phyloP scores from a whole-genome alignment of 2,888 invertebrate species.

The Acleris emargana region DNA sequence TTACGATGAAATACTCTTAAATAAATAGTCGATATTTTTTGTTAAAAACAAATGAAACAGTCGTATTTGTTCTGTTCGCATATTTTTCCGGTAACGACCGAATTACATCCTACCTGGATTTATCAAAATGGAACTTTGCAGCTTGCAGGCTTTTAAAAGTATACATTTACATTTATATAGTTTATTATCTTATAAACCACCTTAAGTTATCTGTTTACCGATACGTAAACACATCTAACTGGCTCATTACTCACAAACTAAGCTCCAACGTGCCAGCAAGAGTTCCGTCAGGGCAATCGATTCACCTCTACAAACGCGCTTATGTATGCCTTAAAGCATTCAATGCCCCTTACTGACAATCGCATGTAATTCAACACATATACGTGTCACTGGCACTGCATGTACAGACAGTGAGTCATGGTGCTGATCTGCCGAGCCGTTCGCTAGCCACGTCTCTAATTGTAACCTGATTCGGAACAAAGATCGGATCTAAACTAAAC shows the following conservation, averaged over 20 bases:
- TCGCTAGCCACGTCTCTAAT: slow-evolving; percentile 25
- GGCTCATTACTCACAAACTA: slow-evolving; percentile 11
- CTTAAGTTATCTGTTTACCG: background rate
- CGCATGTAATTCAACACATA: background rate
- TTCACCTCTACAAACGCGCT: background rate
- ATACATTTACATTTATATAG: too few relatives aligned
- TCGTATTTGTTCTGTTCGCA: too few relatives aligned
- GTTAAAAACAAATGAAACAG: too few relatives aligned
- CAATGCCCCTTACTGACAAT: background rate
- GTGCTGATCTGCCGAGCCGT: slow-evolving; percentile 22
- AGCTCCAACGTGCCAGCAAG: background rate
- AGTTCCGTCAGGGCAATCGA: slow-evolving; percentile 21
- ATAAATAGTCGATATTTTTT: too few relatives aligned
- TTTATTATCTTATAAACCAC: background rate
- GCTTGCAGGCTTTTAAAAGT: too few relatives aligned
- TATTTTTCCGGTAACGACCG: too few relatives aligned
- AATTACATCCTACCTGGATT: too few relatives aligned
- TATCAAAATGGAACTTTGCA: too few relatives aligned
- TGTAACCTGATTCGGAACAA: slow-evolving; percentile 21
- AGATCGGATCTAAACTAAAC: slow-evolving; percentile 6
- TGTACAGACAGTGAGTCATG: slow-evolving; percentile 27
- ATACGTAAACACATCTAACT: background rate
- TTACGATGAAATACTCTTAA: too few relatives aligned
- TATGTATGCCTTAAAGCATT: background rate
- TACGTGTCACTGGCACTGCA: background rate